Base-by-base conservation (phyloP, 2,797 vertebrate genomes). In the Decapterus maruadsi region DNA sequence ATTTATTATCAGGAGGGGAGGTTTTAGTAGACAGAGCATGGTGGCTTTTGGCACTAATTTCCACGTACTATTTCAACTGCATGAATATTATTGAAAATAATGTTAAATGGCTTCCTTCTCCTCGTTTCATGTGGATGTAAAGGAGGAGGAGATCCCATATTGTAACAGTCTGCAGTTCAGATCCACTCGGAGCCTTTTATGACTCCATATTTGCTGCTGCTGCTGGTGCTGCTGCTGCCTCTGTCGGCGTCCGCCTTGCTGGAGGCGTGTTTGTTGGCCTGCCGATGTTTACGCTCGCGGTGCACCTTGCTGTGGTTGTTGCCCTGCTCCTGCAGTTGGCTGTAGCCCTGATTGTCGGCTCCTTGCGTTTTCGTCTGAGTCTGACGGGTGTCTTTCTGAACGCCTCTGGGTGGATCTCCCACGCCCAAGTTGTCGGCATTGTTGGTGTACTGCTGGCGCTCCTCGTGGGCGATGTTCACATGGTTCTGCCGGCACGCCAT, bases 161-260 rank as follows among this genome's bases (percentile, higher is more conserved):
- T 64, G 34, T 58, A 51, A 20, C 17, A 40, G 48, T 38, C 53
- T 75, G 36, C 65, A 2, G 29, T 61, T 94, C 78, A 99, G 90
- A 99, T 98, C 98, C 97, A 99, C 84, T 98, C 96, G 0, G 97
- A 97, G 42, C 95, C 95, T 84, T 97, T 99, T 59, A 95, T 96
- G 8, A 97, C 95, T 78, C 96, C 96, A 0, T 96, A 98, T 82
- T 96, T 97, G 94, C 96, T 84, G 85, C 87, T 96, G 57, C 93
- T 93, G 19, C 95, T 96, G 85, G 95, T 97, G 92, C 89, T 88
- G 63, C 87, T 92, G 82, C 88, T 90, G 61, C 85, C 85, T 72
- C 63, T 66, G 68, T 88, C 83, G 2, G 69, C 20, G 7, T 86
- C 88, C 2, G 68, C 75, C 77, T 88, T 90, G 70, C 78, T 77